Evolutionary conservation across 2,888 invertebrate species (phyloP).

Genomic region (Drosophila meridionalis): DNA sequence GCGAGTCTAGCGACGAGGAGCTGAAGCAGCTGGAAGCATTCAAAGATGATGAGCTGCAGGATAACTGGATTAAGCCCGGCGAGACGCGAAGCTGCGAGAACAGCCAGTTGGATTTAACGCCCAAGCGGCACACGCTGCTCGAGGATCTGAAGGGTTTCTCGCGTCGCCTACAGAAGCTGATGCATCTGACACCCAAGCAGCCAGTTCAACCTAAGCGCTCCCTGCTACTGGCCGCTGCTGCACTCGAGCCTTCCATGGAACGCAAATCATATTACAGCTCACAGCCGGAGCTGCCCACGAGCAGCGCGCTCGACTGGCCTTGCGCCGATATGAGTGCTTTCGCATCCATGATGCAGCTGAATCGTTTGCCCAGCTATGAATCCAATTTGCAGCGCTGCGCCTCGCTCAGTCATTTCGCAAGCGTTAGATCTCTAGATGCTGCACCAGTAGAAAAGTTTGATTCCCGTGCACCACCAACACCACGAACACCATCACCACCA

Average conservation of each 20-base stretch:
- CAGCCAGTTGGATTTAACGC: constrained; percentile 67
- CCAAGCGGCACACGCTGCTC: constrained; percentile 72
- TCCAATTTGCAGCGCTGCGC: constrained; percentile 42
- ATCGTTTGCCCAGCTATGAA: constrained; percentile 60
- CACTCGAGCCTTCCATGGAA: constrained; percentile 43
- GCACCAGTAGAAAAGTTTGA: constrained; percentile 28
- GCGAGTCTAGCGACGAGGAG: constrained; percentile 49
- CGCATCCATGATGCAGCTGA: constrained; percentile 63
- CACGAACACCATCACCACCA: neutral
- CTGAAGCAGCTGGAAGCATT: constrained; percentile 33
- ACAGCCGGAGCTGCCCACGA: constrained; percentile 78
- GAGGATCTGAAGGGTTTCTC: constrained; percentile 80
- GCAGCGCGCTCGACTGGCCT: constrained; percentile 35
- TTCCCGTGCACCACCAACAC: constrained; percentile 10
- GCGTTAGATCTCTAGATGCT: constrained; percentile 33
- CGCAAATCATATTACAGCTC: constrained; percentile 79
- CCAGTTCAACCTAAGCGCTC: constrained; percentile 22
- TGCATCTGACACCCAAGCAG: constrained; percentile 56
- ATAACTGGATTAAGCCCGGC: constrained; percentile 84
- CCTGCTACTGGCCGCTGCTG: constrained; percentile 39
- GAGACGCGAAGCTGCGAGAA: constrained; percentile 77
- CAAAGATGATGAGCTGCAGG: constrained; percentile 60
- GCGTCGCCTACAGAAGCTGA: constrained; percentile 69
- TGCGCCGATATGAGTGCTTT: constrained; percentile 39
- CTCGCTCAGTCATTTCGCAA: constrained; percentile 46